Conservation (phyloP, 1,140 invertebrate genomes). For the roundworm (Caenorhabditis elegans) region DNA sequence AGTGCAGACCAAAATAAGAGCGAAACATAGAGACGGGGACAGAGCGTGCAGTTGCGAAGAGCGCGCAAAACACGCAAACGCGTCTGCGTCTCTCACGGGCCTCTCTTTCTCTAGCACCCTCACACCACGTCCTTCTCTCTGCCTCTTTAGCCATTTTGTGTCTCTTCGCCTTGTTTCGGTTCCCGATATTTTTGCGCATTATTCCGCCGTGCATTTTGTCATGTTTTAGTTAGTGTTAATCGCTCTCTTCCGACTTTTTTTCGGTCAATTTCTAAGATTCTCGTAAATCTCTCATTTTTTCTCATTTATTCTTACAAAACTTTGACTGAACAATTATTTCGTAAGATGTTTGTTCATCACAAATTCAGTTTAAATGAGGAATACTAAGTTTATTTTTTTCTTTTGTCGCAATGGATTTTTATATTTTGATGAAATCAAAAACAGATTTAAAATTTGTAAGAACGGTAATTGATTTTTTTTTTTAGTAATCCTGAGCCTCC, state of each 20-base stretch:
- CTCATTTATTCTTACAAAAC: no score
- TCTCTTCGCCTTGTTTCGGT: not conserved
- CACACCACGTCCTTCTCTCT: not conserved
- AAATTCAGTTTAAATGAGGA: no score
- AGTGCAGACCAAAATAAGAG: conserved; percentile 33
- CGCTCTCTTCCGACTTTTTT: not conserved
- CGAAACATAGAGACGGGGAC: not conserved
- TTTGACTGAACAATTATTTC: no score
- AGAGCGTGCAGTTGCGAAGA: not conserved
- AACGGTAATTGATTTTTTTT: no score
- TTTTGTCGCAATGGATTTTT: no score
- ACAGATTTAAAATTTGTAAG: no score
- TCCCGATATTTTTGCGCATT: conserved; percentile 21
- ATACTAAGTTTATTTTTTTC: no score
- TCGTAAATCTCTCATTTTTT: no score
- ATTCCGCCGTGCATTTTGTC: conserved; percentile 25
- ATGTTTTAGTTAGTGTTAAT: not conserved
- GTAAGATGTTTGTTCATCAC: no score
- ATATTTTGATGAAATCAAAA: no score
- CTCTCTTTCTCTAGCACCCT: not conserved
- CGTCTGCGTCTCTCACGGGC: not conserved
- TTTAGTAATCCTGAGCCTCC: no score
- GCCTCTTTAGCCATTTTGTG: conserved; percentile 8
- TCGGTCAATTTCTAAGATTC: no score
- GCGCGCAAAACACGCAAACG: not conserved